Percentiles rank a stretch among this genome's conserved stretches.
phyloP scores from a whole-genome alignment of 92 coral and sea anemone genomes.

The Siderastrea siderea region DNA sequence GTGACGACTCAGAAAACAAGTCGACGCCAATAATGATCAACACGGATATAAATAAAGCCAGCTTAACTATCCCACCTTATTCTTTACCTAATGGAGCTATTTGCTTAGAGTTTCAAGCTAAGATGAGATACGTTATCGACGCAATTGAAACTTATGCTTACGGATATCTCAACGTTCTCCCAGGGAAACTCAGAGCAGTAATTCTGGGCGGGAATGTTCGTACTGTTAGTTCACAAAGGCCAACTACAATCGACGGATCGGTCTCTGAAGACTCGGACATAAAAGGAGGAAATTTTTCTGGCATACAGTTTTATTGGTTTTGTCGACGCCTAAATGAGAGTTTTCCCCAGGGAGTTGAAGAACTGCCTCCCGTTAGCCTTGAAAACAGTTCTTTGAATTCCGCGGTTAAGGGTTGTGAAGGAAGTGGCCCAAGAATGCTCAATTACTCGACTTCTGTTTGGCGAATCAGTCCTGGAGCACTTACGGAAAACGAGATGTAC shows the following conservation, averaged over 20 bases:
- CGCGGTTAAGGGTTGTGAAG: conserved; percentile 38
- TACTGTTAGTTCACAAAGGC: conserved; percentile 56
- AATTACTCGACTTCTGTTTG: conserved; percentile 32
- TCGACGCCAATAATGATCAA: neutral
- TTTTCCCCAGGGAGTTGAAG: conserved; percentile 10
- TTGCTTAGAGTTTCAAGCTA: conserved; percentile 43
- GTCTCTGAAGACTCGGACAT: conserved; percentile 67
- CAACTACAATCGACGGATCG: conserved; percentile 44
- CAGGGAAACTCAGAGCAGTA: conserved; percentile 53
- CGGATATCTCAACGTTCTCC: conserved; percentile 59
- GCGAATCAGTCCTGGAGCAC: conserved; percentile 30
- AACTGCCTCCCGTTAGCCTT: conserved; percentile 5
- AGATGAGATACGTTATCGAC: conserved; percentile 61
- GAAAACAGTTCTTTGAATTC: neutral
- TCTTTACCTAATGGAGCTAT: conserved; percentile 65
- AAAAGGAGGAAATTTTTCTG: conserved; percentile 38
- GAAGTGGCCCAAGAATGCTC: conserved; percentile 52
- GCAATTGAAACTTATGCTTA: conserved; percentile 30
- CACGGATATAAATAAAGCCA: conserved; percentile 40
- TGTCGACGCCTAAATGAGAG: conserved; percentile 51
- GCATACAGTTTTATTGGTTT: conserved; percentile 58
- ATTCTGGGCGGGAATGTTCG: conserved; percentile 71
- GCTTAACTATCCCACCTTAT: conserved; percentile 59
- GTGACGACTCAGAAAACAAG: neutral
- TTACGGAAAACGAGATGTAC: conserved; percentile 26